These are phyloP conservation scores for Ambastaia sidthimunki DNA, from an alignment of 2,797 vertebrate species.

Conservation along the genomic window DNA sequence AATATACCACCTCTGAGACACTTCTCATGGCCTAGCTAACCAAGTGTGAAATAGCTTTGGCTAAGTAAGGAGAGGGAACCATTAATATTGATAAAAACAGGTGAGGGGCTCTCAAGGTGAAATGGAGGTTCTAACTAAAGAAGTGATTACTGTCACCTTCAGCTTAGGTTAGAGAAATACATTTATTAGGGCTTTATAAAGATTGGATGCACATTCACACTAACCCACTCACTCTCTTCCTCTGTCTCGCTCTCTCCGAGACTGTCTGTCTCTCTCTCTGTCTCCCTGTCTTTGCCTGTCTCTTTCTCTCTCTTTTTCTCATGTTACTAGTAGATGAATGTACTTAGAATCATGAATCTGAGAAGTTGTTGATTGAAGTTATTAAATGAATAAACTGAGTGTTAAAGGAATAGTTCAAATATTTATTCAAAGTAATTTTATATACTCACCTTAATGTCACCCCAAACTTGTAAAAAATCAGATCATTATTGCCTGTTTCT, in stretches of 20 bases:
- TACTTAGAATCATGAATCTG: neutral
- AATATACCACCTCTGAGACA: constrained; percentile 81
- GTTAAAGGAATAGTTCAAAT: neutral
- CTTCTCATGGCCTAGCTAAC: constrained; percentile 80
- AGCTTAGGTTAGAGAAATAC: constrained; percentile 68
- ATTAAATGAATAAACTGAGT: too few species aligned
- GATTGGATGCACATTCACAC: constrained; percentile 45
- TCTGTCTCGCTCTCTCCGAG: constrained; percentile 1
- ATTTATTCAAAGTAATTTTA: too few species aligned
- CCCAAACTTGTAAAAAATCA: neutral
- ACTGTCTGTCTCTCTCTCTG: neutral
- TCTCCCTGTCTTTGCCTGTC: neutral
- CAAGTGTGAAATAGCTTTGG: constrained; percentile 88
- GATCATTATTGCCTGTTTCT: too few species aligned
- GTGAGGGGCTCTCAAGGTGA: constrained; percentile 82
- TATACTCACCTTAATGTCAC: neutral
- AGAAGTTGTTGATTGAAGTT: neutral
- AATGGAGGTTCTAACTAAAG: constrained; percentile 77
- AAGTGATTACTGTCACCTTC: constrained; percentile 84
- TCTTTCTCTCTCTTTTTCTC: neutral
- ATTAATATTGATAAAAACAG: constrained; percentile 85
- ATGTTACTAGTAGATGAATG: neutral
- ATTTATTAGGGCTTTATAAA: constrained; percentile 61
- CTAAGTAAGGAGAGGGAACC: constrained; percentile 81
- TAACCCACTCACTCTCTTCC: neutral